Conservation (phyloP, 2,113 vertebrate genomes). For the Isichthys henryi region DNA sequence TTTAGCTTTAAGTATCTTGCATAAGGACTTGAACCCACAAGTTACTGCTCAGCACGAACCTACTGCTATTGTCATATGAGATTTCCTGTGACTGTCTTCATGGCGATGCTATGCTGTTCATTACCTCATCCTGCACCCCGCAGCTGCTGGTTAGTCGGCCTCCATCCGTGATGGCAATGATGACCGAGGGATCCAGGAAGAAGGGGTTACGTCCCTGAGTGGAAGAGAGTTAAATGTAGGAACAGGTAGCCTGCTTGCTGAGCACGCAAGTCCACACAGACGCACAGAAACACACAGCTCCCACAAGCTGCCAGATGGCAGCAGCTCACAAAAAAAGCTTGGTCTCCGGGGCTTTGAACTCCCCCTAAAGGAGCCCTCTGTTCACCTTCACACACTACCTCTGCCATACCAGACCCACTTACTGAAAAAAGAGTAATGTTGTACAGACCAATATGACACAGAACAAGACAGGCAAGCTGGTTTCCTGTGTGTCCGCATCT, state of each 20-base stretch:
- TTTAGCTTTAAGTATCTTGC: no score
- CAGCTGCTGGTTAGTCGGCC: constrained; percentile 79
- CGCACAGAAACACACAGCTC: neutral
- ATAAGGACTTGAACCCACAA: neutral
- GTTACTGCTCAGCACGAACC: neutral
- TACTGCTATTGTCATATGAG: neutral
- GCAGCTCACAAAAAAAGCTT: neutral
- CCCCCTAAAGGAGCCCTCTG: neutral
- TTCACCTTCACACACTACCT: neutral
- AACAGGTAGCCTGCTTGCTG: neutral
- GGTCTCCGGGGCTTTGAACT: neutral
- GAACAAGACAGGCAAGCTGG: neutral
- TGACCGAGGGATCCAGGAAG: constrained; percentile 87
- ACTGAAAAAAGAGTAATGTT: neutral
- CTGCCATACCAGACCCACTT: neutral
- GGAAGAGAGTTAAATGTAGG: constrained; percentile 11
- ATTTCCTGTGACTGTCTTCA: neutral
- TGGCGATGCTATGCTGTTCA: constrained; percentile 42
- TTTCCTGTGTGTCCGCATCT: neutral
- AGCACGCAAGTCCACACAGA: neutral
- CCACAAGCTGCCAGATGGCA: neutral
- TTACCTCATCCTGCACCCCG: constrained; percentile 88
- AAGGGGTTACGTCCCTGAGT: constrained; percentile 84
- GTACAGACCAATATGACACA: neutral
- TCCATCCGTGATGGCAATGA: constrained; percentile 86